Evolutionary conservation across 2,888 invertebrate species (phyloP).

Genomic region (Tortricodes alternella): DNA sequence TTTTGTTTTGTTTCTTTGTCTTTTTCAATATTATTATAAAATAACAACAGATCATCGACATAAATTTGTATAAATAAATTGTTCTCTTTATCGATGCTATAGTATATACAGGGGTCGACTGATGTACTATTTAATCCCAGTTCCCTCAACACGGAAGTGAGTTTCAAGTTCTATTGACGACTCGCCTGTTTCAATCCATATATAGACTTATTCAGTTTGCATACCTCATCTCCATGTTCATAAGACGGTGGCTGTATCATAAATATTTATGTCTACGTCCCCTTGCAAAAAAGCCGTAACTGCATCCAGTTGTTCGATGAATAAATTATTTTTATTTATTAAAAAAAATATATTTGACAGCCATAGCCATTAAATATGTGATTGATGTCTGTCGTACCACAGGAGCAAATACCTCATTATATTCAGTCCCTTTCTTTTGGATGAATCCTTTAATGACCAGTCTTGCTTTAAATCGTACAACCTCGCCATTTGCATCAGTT

Average conservation of each 20-base stretch:
- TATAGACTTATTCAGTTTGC: constrained; percentile 11
- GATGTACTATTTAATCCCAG: too few species aligned
- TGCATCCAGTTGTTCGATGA: constrained; percentile 11
- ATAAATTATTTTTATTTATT: background rate
- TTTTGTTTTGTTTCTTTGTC: too few species aligned
- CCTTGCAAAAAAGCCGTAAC: constrained; percentile 11
- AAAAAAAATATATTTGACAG: too few species aligned
- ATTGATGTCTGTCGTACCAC: background rate
- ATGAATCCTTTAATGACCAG: background rate
- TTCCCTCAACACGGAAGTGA: too few species aligned
- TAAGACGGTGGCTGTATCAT: constrained; percentile 6
- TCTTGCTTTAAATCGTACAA: background rate
- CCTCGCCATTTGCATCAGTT: background rate
- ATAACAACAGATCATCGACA: too few species aligned
- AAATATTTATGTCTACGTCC: background rate
- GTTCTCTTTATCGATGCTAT: too few species aligned
- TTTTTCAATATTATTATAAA: too few species aligned
- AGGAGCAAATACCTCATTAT: background rate
- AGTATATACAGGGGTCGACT: too few species aligned
- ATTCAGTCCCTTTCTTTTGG: background rate
- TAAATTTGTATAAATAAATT: background rate
- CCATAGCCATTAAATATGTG: background rate
- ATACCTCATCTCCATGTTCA: constrained; percentile 6
- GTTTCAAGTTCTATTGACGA: background rate
- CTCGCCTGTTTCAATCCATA: constrained; percentile 15